A percentile compares a stretch with the other conserved stretches of the same genome.
phyloP scores from a whole-genome alignment of 92 coral and sea anemone genomes.

The Heteractis magnifica region DNA sequence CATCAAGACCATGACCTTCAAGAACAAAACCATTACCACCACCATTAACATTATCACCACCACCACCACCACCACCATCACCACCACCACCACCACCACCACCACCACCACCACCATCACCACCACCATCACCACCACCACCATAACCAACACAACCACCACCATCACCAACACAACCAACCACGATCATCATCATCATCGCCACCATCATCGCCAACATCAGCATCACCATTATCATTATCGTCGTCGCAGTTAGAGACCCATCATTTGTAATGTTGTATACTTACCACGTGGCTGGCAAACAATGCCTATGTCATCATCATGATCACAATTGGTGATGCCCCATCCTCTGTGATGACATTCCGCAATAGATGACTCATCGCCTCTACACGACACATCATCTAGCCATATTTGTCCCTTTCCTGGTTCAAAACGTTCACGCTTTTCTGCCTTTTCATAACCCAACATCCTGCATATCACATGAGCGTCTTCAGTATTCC shows the following conservation, averaged over 20 bases:
- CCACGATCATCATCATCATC: background rate
- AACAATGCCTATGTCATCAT: constrained; percentile 13
- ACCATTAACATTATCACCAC: background rate
- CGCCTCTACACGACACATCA: constrained; percentile 6
- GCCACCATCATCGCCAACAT: background rate
- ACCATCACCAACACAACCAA: background rate
- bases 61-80: background rate
- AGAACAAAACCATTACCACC: background rate
- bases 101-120: background rate
- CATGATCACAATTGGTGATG: constrained; percentile 1
- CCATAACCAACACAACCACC: background rate
- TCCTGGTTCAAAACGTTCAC: background rate
- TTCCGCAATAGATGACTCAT: background rate
- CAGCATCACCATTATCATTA: background rate
- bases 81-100: background rate
- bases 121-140: background rate
- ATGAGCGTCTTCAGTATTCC: constrained; percentile 8
- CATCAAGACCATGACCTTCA: background rate
- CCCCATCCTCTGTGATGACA: constrained; percentile 18
- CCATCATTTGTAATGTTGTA: background rate
- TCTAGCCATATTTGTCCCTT: constrained; percentile 19
- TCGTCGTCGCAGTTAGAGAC: background rate
- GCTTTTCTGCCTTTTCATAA: background rate
- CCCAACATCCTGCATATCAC: constrained; percentile 15
- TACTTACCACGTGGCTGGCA: constrained; percentile 8